phyloP scores from a whole-genome alignment of 2,113 vertebrate genomes.

The Phocoena sinus region DNA sequence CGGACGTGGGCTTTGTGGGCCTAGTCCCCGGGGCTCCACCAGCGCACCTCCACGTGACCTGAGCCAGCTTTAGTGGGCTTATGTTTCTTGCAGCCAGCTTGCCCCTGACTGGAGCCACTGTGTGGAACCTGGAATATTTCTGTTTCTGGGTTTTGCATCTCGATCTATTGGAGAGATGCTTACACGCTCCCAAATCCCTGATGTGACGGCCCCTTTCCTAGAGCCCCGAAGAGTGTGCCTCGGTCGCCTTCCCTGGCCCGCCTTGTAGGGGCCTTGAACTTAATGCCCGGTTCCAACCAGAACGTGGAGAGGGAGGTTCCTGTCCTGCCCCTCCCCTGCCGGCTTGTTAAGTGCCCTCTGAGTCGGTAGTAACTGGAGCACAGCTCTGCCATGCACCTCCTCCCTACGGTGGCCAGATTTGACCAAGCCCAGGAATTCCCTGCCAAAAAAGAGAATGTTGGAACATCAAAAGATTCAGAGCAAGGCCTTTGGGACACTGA shows the following conservation, averaged over 20 bases:
- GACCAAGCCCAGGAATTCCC: background rate
- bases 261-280: background rate
- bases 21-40: rapidly evolving
- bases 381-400: too few species aligned
- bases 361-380: rapidly evolving
- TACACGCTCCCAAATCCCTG: background rate
- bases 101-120: too few species aligned
- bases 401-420: background rate
- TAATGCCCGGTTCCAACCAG: too few species aligned
- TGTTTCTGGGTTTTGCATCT: background rate
- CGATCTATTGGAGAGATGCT: background rate
- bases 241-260: background rate
- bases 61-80: too few species aligned
- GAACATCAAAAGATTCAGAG: too few species aligned
- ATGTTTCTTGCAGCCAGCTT: background rate
- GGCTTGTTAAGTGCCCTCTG: background rate
- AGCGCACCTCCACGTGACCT: rapidly evolving
- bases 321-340: rapidly evolving
- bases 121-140: background rate
- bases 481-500: background rate
- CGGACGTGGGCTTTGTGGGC: rapidly evolving
- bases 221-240: background rate
- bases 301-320: too few species aligned
- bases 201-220: background rate
- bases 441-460: too few species aligned